These are phyloP conservation scores for Apodemus sylvaticus DNA, from an alignment of 2,113 vertebrate species.

Conservation along the genomic window DNA sequence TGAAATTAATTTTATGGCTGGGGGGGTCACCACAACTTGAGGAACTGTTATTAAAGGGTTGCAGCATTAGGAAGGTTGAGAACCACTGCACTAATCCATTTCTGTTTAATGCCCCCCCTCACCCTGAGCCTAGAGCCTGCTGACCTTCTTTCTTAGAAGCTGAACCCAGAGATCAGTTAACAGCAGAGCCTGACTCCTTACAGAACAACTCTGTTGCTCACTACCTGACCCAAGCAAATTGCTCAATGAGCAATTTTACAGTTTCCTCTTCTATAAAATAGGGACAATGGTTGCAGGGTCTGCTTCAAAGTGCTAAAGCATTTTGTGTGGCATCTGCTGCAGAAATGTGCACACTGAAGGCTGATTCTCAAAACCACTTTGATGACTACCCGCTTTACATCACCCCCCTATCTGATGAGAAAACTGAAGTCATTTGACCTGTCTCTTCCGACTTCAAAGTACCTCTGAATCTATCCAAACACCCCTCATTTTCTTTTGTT, in stretches of 20 bases:
- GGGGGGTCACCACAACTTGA: background rate
- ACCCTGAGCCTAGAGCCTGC: background rate
- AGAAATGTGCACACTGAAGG: background rate
- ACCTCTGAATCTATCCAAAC: background rate
- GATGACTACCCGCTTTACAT: background rate
- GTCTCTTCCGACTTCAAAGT: slow-evolving; percentile 22
- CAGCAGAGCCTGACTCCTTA: background rate
- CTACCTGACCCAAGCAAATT: background rate
- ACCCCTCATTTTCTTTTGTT: slow-evolving; percentile 1
- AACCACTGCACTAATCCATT: background rate
- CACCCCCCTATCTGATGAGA: background rate
- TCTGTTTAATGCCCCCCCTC: background rate
- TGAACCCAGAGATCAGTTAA: background rate
- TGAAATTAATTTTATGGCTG: background rate
- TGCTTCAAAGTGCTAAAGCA: background rate
- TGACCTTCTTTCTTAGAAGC: background rate
- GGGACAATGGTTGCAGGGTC: background rate
- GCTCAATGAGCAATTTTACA: background rate
- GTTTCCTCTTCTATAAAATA: slow-evolving; percentile 31
- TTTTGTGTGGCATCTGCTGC: background rate
- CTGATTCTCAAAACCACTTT: background rate
- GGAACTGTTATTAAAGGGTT: background rate
- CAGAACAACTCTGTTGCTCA: background rate
- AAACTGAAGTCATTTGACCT: background rate
- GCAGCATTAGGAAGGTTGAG: background rate